Conservation (phyloP, 2,888 invertebrate genomes). For the Agonum fuliginosum region DNA sequence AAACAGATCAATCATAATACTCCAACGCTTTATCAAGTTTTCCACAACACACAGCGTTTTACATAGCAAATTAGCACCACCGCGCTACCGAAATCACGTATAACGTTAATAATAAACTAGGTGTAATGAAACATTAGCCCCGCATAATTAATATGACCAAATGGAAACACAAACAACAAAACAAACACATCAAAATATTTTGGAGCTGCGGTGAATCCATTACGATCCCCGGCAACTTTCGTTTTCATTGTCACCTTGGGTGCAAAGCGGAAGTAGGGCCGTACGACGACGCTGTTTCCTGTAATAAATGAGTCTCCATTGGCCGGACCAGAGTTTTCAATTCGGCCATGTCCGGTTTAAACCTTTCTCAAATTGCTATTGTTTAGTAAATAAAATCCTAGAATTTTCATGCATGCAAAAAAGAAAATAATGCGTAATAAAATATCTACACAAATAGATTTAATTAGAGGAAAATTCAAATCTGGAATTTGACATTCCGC, state of each 20-base stretch:
- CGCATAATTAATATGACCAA: constrained; percentile 24
- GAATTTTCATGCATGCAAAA: too few relatives aligned
- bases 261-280: constrained; percentile 40
- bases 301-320: constrained; percentile 46
- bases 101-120: constrained; percentile 43
- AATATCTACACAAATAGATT: too few relatives aligned
- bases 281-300: constrained; percentile 29
- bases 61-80: constrained; percentile 43
- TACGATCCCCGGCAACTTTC: constrained; percentile 33
- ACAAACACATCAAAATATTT: constrained; percentile 40
- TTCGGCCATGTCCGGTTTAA: too few relatives aligned
- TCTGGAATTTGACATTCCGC: too few relatives aligned
- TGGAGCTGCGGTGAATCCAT: constrained; percentile 26
- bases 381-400: too few relatives aligned
- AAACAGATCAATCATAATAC: constrained; percentile 44
- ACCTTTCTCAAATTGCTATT: too few relatives aligned
- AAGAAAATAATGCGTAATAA: too few relatives aligned
- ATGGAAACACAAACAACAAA: constrained; percentile 37
- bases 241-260: constrained; percentile 50
- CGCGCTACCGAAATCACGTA: constrained; percentile 29
- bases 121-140: constrained; percentile 32
- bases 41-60: constrained; percentile 18
- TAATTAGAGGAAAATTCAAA: too few relatives aligned
- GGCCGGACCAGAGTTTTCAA: constrained; percentile 25
- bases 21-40: constrained; percentile 38